A percentile compares a stretch with the other conserved stretches of the same genome.
Evolutionary conservation across 1,140 invertebrate genomes (phyloP).

Genomic region (Octopus bimaculoides): DNA sequence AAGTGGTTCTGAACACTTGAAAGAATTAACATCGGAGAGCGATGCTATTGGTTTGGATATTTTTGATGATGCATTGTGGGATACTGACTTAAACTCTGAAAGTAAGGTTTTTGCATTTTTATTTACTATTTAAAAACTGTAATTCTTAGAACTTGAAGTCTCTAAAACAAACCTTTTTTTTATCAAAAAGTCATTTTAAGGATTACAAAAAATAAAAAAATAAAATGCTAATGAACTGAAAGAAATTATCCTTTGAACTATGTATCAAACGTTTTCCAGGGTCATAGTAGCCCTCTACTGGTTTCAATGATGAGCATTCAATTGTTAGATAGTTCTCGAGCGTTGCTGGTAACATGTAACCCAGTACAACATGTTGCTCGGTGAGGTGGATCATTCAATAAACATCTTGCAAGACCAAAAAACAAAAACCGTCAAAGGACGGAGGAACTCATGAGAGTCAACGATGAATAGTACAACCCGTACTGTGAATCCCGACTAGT

Average conservation of each 20-base stretch:
- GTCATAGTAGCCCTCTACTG: not conserved
- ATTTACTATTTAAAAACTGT: not conserved
- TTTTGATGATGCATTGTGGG: conserved; percentile 8
- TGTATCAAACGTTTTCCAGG: not conserved
- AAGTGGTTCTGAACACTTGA: not conserved
- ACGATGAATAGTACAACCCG: no score
- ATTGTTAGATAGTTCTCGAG: no score
- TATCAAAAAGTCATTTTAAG: not conserved
- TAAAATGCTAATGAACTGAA: no score
- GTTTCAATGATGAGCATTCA: not conserved
- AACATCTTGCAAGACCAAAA: no score
- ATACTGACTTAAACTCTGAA: conserved; percentile 7
- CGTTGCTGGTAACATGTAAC: no score
- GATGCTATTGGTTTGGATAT: not conserved
- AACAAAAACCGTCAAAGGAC: no score
- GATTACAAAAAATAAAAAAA: no score
- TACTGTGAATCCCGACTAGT: no score
- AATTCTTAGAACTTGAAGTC: not conserved
- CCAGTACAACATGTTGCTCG: no score
- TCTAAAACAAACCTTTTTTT: not conserved
- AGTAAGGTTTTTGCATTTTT: not conserved
- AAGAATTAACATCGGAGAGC: conserved; percentile 7
- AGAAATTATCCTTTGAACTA: not conserved
- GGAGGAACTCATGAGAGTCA: no score
- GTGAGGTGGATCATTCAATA: no score